Evolutionary conservation across 2,888 invertebrate species (phyloP), one percentile per base, ranked within the genome.

Genomic region (Tineola bisselliella): DNA sequence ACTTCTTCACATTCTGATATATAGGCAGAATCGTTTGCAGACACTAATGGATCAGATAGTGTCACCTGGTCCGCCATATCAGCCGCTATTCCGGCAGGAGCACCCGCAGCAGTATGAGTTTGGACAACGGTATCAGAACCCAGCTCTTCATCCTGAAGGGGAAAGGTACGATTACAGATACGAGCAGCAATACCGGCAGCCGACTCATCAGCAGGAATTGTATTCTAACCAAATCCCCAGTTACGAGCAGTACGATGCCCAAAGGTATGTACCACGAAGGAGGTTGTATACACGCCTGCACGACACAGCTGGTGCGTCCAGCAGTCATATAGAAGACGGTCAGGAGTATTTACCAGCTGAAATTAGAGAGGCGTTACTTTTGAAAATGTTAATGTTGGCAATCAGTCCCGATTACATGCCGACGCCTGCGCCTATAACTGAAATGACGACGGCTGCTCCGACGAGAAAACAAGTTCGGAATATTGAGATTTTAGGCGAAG

Each of bases 361-460:
- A 62, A 90, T 93, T 15, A 82, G 93, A 62, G 93, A 93, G 73
- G 92, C 92, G 70, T 76, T 93, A 43, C 75, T 93, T 8, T 73
- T 92, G 68, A 89, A 91, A 69, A 93, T 93, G 93, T 77, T 93
- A 31, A 90, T 93, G 70, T 72, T 93, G 62, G 92, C 92, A 0
- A 91, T 93, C 65, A 91, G 91, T 71, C 90, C 91, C 8, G 90
- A 91, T 68, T 83, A 74, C 64, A 73, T 79, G 72, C 81, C 88
- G 43, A 76, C 86, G 1, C 76, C 79, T 4, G 75, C 78, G 0
- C 81, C 88, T 0, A 76, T 71, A 44, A 86, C 86, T 0, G 82
- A 83, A 67, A 69, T 88, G 59, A 87, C 88, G 17, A 87, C 87
- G 1, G 84, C 88, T 1, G 69, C 75, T 38, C 83, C 90, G 65